phyloP scores from a whole-genome alignment of 2,888 invertebrate species.

The Eurytoma californica region DNA sequence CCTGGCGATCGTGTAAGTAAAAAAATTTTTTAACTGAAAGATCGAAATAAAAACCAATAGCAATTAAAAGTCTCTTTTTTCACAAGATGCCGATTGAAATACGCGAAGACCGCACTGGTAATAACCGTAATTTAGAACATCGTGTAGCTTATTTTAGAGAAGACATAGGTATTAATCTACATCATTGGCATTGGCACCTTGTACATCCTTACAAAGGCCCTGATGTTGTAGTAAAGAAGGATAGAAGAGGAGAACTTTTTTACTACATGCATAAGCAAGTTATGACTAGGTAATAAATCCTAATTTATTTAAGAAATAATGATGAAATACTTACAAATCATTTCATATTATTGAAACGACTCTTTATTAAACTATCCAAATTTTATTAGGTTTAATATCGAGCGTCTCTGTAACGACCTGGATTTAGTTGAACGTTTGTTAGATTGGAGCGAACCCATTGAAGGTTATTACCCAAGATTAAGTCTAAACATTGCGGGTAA shows the following conservation, averaged over 20 bases:
- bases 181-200: constrained; percentile 95
- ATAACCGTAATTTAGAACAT: constrained; percentile 85
- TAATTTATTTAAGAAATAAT: too few species aligned
- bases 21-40: neutral
- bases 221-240: constrained; percentile 82
- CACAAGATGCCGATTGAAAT: constrained; percentile 81
- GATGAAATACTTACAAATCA: too few species aligned
- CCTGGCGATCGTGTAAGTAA: constrained; percentile 80
- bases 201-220: constrained; percentile 87
- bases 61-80: too few species aligned
- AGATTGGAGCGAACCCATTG: constrained; percentile 84
- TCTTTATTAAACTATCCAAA: too few species aligned
- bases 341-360: too few species aligned
- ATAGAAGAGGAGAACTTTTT: constrained; percentile 86
- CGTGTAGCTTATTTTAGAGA: constrained; percentile 89
- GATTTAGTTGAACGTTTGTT: constrained; percentile 79
- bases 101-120: constrained; percentile 85
- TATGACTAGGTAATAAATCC: constrained; percentile 76
- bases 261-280: constrained; percentile 88
- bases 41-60: too few species aligned
- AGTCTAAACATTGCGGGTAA: constrained; percentile 86
- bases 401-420: constrained; percentile 84
- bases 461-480: constrained; percentile 90
- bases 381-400: constrained; percentile 81
- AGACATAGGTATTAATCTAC: constrained; percentile 89